Base-by-base conservation (phyloP, 2,888 invertebrate genomes). In the Pandemis cinnamomeana region DNA sequence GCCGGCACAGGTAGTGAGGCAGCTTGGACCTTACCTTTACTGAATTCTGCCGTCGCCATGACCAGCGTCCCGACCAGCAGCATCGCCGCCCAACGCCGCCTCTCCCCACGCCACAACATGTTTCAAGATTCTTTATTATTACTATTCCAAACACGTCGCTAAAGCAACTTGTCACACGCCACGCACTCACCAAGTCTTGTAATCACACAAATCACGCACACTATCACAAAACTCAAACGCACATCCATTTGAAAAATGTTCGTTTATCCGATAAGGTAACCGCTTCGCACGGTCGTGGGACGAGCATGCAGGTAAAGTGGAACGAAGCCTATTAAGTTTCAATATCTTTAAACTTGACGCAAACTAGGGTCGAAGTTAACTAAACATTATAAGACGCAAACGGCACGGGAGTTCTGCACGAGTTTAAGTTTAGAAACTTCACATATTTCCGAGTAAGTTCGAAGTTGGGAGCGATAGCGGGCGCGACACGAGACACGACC, bases 171-270 rank as follows among this genome's bases (percentile, higher is more conserved):
- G 90, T 92, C 91, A 91, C 91, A 85, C 83, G 84, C 86, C 85
- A 86, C 82, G 86, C 89, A 90, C 88, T 89, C 88, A 88, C 87
- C 85, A 82, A 86, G 91, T 91, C 83, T 88, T 85, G 86, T 86
- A 87, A 85, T 83, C 82, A 87, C 92, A 92, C 90, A 89, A 87
- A 90, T 86, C 90, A 92, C 91, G 89, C 89, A 91, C 93, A 92
- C 92, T 90, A 90, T 90, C 92, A 91, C 93, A 89, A 81, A 86
- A 89, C 87, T 88, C 83, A 88, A 91, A 91, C 90, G 89, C 92
- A 92, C 92, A 92, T 92, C 91, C 92, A 94, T 94, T 93, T 93
- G 91, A 93, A 93, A 93, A 92, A 91, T 91, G 90, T 93, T 89
- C 93, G 92, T 93, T 93, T 92, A 91, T 92, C 91, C 92, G 89